These are phyloP conservation scores for Bergia puertoricense DNA, from an alignment of 92 coral and sea anemone genomes.

Conservation along the genomic window DNA sequence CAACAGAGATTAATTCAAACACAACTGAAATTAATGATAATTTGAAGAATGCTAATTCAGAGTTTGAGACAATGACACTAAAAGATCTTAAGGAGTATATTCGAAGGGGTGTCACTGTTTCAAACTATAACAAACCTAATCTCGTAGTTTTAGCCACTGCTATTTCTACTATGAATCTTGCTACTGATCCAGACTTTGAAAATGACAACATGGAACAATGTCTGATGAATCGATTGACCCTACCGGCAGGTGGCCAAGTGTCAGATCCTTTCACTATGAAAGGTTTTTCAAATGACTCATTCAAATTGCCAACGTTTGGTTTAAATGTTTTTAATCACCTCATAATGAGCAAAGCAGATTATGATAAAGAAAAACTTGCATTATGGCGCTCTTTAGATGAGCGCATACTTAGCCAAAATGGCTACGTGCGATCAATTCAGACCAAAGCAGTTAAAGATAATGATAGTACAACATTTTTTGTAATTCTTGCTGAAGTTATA, in stretches of 20 bases:
- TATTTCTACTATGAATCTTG: constrained; percentile 56
- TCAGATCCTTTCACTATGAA: constrained; percentile 71
- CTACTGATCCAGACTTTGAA: constrained; percentile 64
- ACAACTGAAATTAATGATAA: neutral
- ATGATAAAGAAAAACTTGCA: constrained; percentile 65
- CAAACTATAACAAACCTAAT: constrained; percentile 64
- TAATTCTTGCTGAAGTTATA: constrained; percentile 65
- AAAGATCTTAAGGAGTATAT: constrained; percentile 56
- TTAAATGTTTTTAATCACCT: constrained; percentile 71
- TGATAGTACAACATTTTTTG: constrained; percentile 56
- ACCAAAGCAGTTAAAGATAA: constrained; percentile 54
- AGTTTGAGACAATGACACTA: constrained; percentile 59
- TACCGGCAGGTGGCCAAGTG: constrained; percentile 65
- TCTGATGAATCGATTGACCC: constrained; percentile 54
- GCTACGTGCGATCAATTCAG: constrained; percentile 60
- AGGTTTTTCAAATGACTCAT: constrained; percentile 66
- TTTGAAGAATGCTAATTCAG: neutral
- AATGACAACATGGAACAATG: constrained; percentile 66
- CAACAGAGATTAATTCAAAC: neutral
- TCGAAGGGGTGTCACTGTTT: constrained; percentile 64
- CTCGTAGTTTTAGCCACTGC: constrained; percentile 67
- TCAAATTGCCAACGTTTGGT: constrained; percentile 72
- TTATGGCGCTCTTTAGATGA: constrained; percentile 75
- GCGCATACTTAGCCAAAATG: constrained; percentile 59
- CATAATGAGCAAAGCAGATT: constrained; percentile 71